phyloP scores from a whole-genome alignment of 2,113 vertebrate genomes.

The Hystrix brachyura region DNA sequence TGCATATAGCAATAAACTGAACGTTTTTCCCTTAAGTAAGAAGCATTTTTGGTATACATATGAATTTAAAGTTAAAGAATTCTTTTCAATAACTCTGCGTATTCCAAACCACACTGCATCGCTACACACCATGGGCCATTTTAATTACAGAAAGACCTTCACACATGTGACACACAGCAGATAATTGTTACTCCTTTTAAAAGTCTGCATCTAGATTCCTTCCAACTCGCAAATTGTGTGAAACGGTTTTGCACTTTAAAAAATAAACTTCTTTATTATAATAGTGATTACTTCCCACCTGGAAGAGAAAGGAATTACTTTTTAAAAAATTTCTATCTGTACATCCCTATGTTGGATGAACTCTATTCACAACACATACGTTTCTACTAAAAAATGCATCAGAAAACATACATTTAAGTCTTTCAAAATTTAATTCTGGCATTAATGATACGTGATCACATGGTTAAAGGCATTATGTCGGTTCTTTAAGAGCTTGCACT shows the following conservation, averaged over 20 bases:
- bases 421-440: conserved; percentile 20
- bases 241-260: neutral
- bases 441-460: neutral
- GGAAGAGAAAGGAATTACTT: neutral
- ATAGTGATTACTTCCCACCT: neutral
- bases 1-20: neutral
- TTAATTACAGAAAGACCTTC: neutral
- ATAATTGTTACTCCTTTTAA: neutral
- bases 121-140: neutral
- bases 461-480: neutral
- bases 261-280: conserved; percentile 4
- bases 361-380: neutral
- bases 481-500: neutral
- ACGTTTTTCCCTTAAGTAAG: neutral
- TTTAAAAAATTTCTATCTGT: neutral
- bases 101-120: neutral
- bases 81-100: neutral
- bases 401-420: neutral
- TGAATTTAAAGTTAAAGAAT: neutral
- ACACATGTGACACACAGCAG: neutral
- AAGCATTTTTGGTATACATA: neutral
- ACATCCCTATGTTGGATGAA: neutral
- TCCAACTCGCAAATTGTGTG: neutral
- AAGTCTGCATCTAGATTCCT: neutral
- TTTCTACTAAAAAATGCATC: neutral